Evolutionary conservation across 2,113 vertebrate genomes (phyloP), one percentile per base, ranked within the genome.

Genomic region (Cariama cristata): DNA sequence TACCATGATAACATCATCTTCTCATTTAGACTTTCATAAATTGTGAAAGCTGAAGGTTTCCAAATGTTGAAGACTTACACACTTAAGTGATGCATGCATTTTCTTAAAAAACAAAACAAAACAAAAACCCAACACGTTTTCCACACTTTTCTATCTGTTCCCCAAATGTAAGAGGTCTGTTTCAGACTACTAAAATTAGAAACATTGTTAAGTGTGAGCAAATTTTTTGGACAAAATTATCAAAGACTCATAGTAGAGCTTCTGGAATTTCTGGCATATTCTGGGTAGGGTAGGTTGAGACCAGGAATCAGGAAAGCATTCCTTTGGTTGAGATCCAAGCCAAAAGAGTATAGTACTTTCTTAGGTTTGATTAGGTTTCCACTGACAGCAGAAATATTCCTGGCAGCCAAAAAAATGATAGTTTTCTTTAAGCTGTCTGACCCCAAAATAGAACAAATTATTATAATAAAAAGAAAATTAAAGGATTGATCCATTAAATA

Each of bases 41-140:
- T 33, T 6, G 6, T 67, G 63, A 77, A 72, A 55, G 83, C 1
- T 8, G 27, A 92, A 33, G 12, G 11, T 42, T 87, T 89, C 52
- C 11, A 59, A 32, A 38, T 58, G 17, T 8, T 74, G 47, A 44
- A 53, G 26, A 47, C 27, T 55, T 64, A 60, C 14, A 58, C 7
- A 12, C 38, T 35, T 18, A 68, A 68, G 12, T 11, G 38, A 83
- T 32, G 5, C 2, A 13, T 32, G 21, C 3, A 49, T 33, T 86
- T 80, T 68, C 40, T 80, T 56, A 13, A 59, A 67, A 73, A 69
- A 14, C 3, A 53, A 52, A 47, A 19, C 1, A 30, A 27, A 42
- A 20, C 1, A 28, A 53, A 19, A 56, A 32, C 8, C 14, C 16
- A 33, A n/a, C 18, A 59, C 0, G 0, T 55, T 82, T 88, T 68